Base-by-base conservation (phyloP, 2,113 vertebrate species). In the Nannobrachium achirus region DNA sequence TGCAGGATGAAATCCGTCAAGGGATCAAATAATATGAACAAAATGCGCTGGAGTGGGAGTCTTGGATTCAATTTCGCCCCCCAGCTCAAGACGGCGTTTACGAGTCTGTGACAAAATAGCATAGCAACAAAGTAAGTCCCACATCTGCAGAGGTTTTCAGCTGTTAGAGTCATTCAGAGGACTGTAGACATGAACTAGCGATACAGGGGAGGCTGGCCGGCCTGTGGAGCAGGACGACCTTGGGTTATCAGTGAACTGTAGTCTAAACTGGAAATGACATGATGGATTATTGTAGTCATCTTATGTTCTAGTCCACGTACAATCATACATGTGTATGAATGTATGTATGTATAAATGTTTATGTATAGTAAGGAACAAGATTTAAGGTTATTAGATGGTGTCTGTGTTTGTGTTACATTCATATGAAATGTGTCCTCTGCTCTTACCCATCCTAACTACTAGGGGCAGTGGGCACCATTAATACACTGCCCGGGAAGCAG, bases 121-220 rank as follows among this genome's bases (percentile, higher is more conserved):
- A 69, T 73, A 79, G 75, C 11, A 68, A 78, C 75, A 76, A 78
- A 82, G 67, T 64, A 78, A 82, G 67, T 64, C 79, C 74, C 81
- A 85, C 84, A 89, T 88, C 84, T 88, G 84, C 68, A 80, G 72
- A 72, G 60, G 69, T 71, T 46, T 75, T 86, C 86, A 88, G 88
- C 88, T 89, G 81, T 75, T 77, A 55, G 65, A 80, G 66, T 84
- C 83, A 79, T 82, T 89, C 83, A 89, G 41, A 15, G 46, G 33
- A 39, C 53, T 10, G 60, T 56, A 56, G 69, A 56, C 48, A 10
- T 33, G 9, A 48, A 56, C 10, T 18, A 53, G 63, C 15, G 60
- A 57, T 8, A 13, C 9, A 2, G 18, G 52, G 13, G 16, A 52
- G 18, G 50, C 11, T 11, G 52, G 19, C 10, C 19, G 20, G 20